Evolutionary conservation across 2,113 vertebrate genomes (phyloP).

Genomic region (Etia nguti): DNA sequence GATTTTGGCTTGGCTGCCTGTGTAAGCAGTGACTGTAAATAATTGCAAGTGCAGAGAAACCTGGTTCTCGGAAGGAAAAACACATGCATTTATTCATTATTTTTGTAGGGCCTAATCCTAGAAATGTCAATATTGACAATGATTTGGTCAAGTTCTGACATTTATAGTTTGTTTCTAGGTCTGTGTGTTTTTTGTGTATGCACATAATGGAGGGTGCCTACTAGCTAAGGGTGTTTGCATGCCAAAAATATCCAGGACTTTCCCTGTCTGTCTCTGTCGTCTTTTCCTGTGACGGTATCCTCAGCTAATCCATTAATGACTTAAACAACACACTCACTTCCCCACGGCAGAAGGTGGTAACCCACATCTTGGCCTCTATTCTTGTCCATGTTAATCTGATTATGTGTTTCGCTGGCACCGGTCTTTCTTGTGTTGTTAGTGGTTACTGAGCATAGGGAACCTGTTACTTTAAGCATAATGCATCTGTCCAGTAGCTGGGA

Average conservation of each 20-base stretch:
- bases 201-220: background rate
- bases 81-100: constrained; percentile 26
- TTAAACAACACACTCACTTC: constrained; percentile 3
- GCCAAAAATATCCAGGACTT: constrained; percentile 15
- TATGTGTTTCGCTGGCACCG: constrained; percentile 36
- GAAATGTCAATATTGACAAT: constrained; percentile 28
- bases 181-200: background rate
- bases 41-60: background rate
- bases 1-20: background rate
- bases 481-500: background rate
- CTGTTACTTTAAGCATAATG: background rate
- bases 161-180: background rate
- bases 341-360: background rate
- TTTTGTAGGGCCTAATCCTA: background rate
- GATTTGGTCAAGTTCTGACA: background rate
- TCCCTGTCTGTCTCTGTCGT: background rate
- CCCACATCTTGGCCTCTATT: constrained; percentile 37
- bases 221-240: background rate
- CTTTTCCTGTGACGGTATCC: constrained; percentile 15
- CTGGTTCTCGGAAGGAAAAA: background rate
- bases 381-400: constrained; percentile 54
- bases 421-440: background rate
- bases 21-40: background rate
- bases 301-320: constrained; percentile 50
- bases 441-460: background rate